Evolutionary conservation across 2,888 invertebrate genomes (phyloP).

Genomic region (Caenorhabditis sp.): DNA sequence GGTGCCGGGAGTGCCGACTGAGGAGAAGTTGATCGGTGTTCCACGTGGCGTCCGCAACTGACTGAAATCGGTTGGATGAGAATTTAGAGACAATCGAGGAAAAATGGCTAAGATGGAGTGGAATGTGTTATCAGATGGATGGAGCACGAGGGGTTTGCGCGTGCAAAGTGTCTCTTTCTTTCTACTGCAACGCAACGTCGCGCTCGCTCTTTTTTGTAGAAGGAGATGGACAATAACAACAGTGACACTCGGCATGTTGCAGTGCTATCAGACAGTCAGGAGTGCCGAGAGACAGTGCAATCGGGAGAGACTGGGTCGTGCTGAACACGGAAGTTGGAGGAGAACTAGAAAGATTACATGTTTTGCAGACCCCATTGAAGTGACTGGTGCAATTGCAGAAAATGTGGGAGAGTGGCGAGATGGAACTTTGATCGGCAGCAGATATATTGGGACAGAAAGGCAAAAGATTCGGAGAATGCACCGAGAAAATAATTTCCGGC

Average conservation of each 20-base stretch:
- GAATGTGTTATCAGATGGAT: slow-evolving; percentile 33
- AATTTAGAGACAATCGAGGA: neutral
- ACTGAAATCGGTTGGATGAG: slow-evolving; percentile 60
- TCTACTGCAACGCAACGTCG: slow-evolving; percentile 10
- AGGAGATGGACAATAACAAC: slow-evolving; percentile 38
- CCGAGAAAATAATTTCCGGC: neutral
- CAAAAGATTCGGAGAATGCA: neutral
- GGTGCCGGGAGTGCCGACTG: slow-evolving; percentile 1
- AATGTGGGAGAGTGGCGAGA: slow-evolving; percentile 6
- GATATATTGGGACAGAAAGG: neutral
- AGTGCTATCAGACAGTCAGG: slow-evolving; percentile 56
- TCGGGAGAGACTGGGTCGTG: slow-evolving; percentile 32
- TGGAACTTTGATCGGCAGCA: slow-evolving; percentile 6
- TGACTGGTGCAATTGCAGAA: slow-evolving; percentile 35
- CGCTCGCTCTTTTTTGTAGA: slow-evolving; percentile 18
- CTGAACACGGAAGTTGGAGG: slow-evolving; percentile 49
- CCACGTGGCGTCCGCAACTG: slow-evolving; percentile 70
- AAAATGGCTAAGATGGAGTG: neutral
- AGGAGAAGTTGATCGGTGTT: slow-evolving; percentile 23
- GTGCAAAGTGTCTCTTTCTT: slow-evolving; percentile 30
- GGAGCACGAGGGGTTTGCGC: slow-evolving; percentile 4
- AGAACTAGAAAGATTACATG: slow-evolving; percentile 57
- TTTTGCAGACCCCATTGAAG: slow-evolving; percentile 44
- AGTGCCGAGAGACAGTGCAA: slow-evolving; percentile 27
- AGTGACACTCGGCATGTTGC: slow-evolving; percentile 40